Percentiles rank a stretch among this genome's conserved stretches.
Conservation (phyloP, 2,113 vertebrate species). For the Rattus rattus region DNA sequence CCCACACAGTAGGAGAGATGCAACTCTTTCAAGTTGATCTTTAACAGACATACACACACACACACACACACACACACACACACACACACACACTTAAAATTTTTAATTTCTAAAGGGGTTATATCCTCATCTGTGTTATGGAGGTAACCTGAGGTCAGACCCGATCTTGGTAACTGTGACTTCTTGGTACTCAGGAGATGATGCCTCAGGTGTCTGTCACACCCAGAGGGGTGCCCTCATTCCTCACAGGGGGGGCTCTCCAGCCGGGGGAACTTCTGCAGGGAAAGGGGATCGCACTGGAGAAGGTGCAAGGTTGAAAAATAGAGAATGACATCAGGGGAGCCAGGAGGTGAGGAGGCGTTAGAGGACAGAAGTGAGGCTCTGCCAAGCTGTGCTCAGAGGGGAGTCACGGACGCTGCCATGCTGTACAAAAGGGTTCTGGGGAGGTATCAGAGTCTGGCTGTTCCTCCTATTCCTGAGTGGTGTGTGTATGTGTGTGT, state of each 20-base stretch:
- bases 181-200: neutral
- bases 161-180: neutral
- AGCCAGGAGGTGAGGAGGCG: neutral
- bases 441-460: rapidly evolving
- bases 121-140: too few species aligned
- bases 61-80: neutral
- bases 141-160: neutral
- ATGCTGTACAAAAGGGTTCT: neutral
- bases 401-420: neutral
- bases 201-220: neutral
- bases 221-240: neutral
- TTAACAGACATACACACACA: neutral
- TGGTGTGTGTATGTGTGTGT: too few species aligned
- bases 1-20: neutral
- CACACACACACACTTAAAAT: neutral
- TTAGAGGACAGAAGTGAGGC: neutral
- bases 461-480: neutral
- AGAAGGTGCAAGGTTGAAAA: neutral
- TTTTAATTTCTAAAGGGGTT: neutral
- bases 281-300: neutral
- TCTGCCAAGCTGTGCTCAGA: rapidly evolving
- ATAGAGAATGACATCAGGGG: rapidly evolving
- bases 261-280: neutral
- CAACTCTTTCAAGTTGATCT: neutral
- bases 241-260: neutral